These are phyloP conservation scores for Zapornia atra DNA, from an alignment of 2,113 vertebrate species.

Conservation along the genomic window DNA sequence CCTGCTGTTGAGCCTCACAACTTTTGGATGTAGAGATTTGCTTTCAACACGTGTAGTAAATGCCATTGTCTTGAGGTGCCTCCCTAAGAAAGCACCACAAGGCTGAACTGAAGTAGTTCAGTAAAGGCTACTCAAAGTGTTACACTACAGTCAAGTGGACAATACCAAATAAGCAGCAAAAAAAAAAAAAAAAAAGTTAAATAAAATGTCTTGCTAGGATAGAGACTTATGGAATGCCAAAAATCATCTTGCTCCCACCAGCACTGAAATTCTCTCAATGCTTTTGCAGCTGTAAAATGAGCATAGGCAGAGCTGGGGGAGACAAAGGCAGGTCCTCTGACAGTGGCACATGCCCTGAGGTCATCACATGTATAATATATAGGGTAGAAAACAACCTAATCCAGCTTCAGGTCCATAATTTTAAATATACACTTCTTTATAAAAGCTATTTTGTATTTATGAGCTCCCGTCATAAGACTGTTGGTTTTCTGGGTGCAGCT, in stretches of 20 bases:
- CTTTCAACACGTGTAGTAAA: background rate
- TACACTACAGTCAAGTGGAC: background rate
- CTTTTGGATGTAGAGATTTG: background rate
- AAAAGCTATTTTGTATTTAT: background rate
- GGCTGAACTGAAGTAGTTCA: background rate
- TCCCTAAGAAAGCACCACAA: background rate
- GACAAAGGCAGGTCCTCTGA: background rate
- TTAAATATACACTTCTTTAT: background rate
- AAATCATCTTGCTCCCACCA: background rate
- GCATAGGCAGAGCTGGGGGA: background rate
- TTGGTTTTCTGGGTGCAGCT: background rate
- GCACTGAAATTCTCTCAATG: background rate
- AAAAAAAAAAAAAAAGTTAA: background rate
- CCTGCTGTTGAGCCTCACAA: background rate
- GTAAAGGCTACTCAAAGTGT: background rate
- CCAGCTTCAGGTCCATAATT: background rate
- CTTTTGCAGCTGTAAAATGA: background rate
- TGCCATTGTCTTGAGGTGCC: background rate
- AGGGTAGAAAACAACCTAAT: background rate
- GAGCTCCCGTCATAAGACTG: background rate
- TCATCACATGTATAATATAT: background rate
- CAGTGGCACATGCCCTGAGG: fast-evolving
- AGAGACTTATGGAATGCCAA: background rate
- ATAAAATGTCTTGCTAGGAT: background rate
- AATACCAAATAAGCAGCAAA: background rate